Conservation (phyloP, 2,113 vertebrate species). For the Pygoscelis antarcticus region DNA sequence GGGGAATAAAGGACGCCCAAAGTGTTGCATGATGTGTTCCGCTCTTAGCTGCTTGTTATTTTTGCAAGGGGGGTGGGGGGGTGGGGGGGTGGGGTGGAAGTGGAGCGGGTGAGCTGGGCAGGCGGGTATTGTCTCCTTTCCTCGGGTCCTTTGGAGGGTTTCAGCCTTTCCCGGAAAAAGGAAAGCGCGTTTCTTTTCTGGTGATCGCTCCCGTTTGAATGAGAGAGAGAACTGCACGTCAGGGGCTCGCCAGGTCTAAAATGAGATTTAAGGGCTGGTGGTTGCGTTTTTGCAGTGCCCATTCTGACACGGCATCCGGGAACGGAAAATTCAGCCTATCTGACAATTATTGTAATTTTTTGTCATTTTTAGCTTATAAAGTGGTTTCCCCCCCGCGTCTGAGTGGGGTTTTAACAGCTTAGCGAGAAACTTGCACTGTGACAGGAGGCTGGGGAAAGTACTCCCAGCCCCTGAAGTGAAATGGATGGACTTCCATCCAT, state of each 20-base stretch:
- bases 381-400: accelerated
- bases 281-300: neutral
- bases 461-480: neutral
- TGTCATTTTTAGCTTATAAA: neutral
- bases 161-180: neutral
- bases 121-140: neutral
- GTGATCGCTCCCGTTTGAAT: neutral
- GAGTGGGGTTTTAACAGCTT: neutral
- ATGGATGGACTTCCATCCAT: neutral
- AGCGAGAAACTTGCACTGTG: neutral
- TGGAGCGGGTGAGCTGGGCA: neutral
- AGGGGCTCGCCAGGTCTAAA: neutral
- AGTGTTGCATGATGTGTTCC: neutral
- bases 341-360: neutral
- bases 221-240: neutral
- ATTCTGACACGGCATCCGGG: neutral
- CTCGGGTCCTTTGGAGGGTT: neutral
- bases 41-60: neutral
- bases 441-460: neutral
- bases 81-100: neutral
- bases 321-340: neutral
- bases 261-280: neutral
- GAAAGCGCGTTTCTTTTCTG: neutral
- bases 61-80: neutral
- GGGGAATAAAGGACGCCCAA: neutral